A percentile compares a stretch with the other conserved stretches of the same genome.
Conservation (phyloP, 2,888 invertebrate genomes). For the Nomada ruficornis region DNA sequence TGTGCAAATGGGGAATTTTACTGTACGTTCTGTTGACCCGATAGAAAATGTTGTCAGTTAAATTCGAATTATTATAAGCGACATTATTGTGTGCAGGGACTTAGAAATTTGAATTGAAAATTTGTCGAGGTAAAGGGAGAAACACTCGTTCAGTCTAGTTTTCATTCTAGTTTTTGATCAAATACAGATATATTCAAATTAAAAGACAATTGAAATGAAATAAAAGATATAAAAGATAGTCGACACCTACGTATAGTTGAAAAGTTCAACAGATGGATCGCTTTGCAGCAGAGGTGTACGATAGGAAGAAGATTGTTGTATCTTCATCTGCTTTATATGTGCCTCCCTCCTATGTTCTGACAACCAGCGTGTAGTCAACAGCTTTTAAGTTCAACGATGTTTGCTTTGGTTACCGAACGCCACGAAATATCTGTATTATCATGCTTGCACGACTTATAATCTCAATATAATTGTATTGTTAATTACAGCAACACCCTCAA, state of each 20-base stretch:
- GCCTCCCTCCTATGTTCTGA: constrained; percentile 37
- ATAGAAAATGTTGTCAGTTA: too few species aligned
- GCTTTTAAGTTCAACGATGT: constrained; percentile 36
- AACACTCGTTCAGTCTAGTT: too few species aligned
- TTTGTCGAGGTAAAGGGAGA: too few species aligned
- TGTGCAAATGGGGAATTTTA: too few species aligned
- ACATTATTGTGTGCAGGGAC: too few species aligned
- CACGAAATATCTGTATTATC: constrained; percentile 28
- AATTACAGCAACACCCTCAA: constrained; percentile 67
- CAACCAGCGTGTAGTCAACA: constrained; percentile 60
- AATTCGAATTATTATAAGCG: too few species aligned
- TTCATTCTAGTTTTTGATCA: too few species aligned
- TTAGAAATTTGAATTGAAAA: too few species aligned
- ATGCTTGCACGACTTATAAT: neutral
- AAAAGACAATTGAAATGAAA: too few species aligned
- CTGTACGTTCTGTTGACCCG: too few species aligned
- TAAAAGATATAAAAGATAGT: neutral
- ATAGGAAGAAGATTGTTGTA: constrained; percentile 20
- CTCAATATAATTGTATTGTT: constrained; percentile 26
- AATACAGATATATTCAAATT: too few species aligned
- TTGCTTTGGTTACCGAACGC: neutral
- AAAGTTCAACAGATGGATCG: constrained; percentile 52
- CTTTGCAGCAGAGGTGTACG: constrained; percentile 31
- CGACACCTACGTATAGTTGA: constrained; percentile 36
- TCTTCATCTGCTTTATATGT: constrained; percentile 27